phyloP scores from a whole-genome alignment of 2,797 vertebrate species.

The Parauchenoglanis ngamensis region DNA sequence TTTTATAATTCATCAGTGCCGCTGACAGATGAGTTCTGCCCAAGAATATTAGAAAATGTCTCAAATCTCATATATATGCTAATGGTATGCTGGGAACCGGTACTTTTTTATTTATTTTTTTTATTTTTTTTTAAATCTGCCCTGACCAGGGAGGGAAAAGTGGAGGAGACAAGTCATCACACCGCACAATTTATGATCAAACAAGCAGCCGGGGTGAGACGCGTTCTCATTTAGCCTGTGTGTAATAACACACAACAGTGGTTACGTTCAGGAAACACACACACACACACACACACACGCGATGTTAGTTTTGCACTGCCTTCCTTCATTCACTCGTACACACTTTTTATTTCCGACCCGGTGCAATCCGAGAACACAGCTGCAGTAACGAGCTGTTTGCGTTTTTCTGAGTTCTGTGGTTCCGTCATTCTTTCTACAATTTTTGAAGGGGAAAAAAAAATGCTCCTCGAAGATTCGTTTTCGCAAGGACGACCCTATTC shows the following conservation, averaged over 20 bases:
- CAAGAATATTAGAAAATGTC: slow-evolving; percentile 99
- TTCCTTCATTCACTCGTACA: slow-evolving; percentile 60
- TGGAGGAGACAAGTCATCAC: slow-evolving; percentile 94
- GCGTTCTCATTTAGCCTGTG: slow-evolving; percentile 81
- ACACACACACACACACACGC: not conserved
- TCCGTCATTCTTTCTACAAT: not conserved
- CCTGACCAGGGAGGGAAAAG: slow-evolving; percentile 92
- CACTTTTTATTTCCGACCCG: slow-evolving; percentile 70
- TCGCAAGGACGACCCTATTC: not conserved
- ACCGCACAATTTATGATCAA: slow-evolving; percentile 97
- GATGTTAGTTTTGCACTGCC: slow-evolving; percentile 51
- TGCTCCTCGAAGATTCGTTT: not conserved
- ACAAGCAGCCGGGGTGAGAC: slow-evolving; percentile 79
- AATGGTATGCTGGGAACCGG: slow-evolving; percentile 95
- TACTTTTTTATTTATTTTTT: slow-evolving; percentile 45
- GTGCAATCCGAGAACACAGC: not conserved
- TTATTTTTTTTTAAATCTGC: slow-evolving; percentile 79
- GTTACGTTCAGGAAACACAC: slow-evolving; percentile 65
- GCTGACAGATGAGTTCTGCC: slow-evolving; percentile 99
- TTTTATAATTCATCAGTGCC: slow-evolving; percentile 99
- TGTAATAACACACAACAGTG: slow-evolving; percentile 86
- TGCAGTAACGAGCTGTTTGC: not conserved
- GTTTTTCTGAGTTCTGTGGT: not conserved
- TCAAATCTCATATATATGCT: slow-evolving; percentile 99
- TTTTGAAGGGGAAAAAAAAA: not conserved